Percentiles rank a stretch among this genome's conserved stretches.
These are phyloP conservation scores for Porites evermanni DNA, from an alignment of 92 coral and sea anemone species.

Conservation along the genomic window DNA sequence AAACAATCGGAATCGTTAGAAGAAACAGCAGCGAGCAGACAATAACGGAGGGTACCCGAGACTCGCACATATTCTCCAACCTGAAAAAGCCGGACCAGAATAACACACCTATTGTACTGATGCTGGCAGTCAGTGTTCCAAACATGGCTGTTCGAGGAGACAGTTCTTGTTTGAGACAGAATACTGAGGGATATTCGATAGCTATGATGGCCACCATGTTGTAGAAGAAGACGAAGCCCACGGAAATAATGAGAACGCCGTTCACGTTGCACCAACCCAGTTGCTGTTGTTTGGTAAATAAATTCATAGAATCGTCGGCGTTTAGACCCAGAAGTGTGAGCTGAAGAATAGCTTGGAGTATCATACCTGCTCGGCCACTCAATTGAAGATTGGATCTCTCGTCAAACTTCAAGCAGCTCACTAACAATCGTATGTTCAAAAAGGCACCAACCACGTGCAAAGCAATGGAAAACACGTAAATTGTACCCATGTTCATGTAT, in stretches of 20 bases:
- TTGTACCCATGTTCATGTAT: background rate
- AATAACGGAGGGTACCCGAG: background rate
- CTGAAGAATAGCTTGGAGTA: background rate
- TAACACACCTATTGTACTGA: background rate
- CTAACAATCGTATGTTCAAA: background rate
- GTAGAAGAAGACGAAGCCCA: background rate
- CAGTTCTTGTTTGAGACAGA: background rate
- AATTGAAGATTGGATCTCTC: background rate
- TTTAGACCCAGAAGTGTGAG: background rate
- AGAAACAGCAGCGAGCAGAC: background rate
- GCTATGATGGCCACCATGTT: background rate
- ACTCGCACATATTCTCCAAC: background rate
- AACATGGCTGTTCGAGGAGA: background rate
- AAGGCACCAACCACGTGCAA: background rate
- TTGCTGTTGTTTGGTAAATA: background rate
- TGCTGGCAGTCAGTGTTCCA: background rate
- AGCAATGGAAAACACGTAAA: background rate
- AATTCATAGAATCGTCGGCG: background rate
- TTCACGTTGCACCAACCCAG: background rate
- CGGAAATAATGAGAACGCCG: background rate
- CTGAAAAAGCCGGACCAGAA: background rate
- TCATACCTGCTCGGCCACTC: background rate
- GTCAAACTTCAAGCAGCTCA: slow-evolving; percentile 3
- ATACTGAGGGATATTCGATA: background rate
- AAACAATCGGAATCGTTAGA: background rate